phyloP scores from a whole-genome alignment of 2,113 vertebrate species.

The Plestiodon gilberti region DNA sequence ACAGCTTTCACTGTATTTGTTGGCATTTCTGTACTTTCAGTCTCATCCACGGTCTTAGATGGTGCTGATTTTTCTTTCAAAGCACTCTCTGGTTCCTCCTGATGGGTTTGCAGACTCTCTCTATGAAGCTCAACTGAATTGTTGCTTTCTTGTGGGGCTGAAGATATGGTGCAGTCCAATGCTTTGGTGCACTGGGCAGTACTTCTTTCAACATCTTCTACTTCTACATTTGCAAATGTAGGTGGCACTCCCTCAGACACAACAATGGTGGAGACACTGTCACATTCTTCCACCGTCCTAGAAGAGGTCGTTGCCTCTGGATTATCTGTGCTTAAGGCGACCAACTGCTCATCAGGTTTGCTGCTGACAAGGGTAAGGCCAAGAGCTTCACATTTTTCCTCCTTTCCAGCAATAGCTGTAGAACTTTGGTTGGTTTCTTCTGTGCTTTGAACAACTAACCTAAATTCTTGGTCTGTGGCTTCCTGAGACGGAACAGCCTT shows the following conservation, averaged over 20 bases:
- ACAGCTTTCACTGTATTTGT: constrained; percentile 26
- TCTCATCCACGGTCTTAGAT: constrained; percentile 2
- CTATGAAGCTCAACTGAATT: background rate
- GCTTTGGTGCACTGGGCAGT: constrained; percentile 29
- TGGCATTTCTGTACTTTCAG: constrained; percentile 27
- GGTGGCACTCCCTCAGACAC: constrained; percentile 45
- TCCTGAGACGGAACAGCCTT: constrained; percentile 36
- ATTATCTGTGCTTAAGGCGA: constrained; percentile 29
- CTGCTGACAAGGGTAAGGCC: constrained; percentile 44
- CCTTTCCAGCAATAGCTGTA: constrained; percentile 35
- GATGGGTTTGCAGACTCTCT: background rate
- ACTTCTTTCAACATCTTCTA: constrained; percentile 32
- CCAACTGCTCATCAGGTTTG: constrained; percentile 23
- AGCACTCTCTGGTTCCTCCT: accelerated
- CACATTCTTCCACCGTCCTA: constrained; percentile 46
- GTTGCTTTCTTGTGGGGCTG: constrained; percentile 21
- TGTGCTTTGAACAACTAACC: constrained; percentile 9
- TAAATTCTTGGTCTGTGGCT: constrained; percentile 28
- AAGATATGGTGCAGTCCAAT: constrained; percentile 41
- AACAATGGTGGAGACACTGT: constrained; percentile 13
- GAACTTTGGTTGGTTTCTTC: constrained; percentile 24
- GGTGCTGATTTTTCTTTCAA: background rate
- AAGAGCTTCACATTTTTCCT: constrained; percentile 37
- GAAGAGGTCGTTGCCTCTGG: constrained; percentile 40
- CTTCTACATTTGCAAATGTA: constrained; percentile 26